A percentile compares a stretch with the other conserved stretches of the same genome.
Evolutionary conservation across 2,888 invertebrate genomes (phyloP).

Genomic region (Hoplodrina blanda): DNA sequence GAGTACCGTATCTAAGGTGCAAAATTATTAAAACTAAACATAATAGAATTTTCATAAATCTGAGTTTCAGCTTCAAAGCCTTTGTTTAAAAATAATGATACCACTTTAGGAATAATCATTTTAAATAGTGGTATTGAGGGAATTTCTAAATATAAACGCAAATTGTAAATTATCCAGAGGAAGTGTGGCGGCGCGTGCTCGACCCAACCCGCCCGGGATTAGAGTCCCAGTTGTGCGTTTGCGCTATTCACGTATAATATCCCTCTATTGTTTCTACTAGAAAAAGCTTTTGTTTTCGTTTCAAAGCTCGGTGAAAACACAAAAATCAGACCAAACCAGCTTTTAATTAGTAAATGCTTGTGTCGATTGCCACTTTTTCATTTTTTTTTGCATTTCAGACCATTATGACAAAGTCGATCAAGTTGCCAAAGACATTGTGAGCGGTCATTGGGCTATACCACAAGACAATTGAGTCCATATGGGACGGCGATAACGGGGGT

Average conservation of each 20-base stretch:
- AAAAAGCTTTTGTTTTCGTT: constrained; percentile 73
- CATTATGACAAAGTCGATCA: constrained; percentile 35
- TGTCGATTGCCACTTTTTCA: constrained; percentile 35
- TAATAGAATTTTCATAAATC: not conserved
- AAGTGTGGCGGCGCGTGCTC: constrained; percentile 82
- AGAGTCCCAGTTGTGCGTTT: constrained; percentile 82
- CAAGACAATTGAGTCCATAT: constrained; percentile 85
- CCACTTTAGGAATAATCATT: constrained; percentile 42
- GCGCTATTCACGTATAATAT: constrained; percentile 78
- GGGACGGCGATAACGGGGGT: constrained; percentile 78
- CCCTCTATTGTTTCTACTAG: constrained; percentile 77
- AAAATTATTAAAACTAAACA: constrained; percentile 30
- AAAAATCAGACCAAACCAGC: constrained; percentile 54
- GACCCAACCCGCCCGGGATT: constrained; percentile 79
- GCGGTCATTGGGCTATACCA: constrained; percentile 68
- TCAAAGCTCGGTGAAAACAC: constrained; percentile 61
- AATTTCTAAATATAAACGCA: constrained; percentile 77
- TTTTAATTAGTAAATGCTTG: constrained; percentile 63
- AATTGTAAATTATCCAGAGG: constrained; percentile 83
- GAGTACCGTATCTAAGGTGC: constrained; percentile 37
- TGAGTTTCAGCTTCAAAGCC: constrained; percentile 8
- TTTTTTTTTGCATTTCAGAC: constrained; percentile 27
- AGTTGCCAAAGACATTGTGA: constrained; percentile 64
- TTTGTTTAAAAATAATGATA: constrained; percentile 24
- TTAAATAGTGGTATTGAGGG: constrained; percentile 60